These are phyloP conservation scores for Colius striatus DNA, from an alignment of 2,113 vertebrate genomes.

Conservation along the genomic window DNA sequence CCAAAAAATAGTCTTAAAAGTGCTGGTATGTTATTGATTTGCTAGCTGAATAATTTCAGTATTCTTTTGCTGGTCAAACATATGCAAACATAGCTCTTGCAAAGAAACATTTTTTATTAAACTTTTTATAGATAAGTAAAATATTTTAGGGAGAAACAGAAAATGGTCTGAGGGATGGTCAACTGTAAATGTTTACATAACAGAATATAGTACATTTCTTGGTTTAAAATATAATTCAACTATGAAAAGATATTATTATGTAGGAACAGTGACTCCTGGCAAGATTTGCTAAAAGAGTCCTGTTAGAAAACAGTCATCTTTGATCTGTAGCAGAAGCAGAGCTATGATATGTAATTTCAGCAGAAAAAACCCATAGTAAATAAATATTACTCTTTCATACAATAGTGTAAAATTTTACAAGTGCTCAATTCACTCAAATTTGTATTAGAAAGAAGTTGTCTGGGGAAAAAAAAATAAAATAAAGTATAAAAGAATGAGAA, in stretches of 20 bases:
- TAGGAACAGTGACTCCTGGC: background rate
- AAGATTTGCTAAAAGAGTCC: background rate
- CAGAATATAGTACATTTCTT: background rate
- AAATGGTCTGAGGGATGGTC: background rate
- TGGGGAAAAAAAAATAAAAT: background rate
- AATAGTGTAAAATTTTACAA: conserved; percentile 12
- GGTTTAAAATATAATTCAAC: background rate
- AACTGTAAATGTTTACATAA: conserved; percentile 5
- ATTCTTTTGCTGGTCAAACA: background rate
- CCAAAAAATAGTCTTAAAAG: background rate
- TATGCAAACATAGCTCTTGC: background rate
- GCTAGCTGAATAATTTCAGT: background rate
- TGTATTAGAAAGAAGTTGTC: background rate
- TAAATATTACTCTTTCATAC: conserved; percentile 19
- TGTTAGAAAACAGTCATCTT: conserved; percentile 37
- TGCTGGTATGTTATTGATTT: background rate
- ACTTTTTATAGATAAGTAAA: background rate
- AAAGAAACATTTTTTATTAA: background rate
- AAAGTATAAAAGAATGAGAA: background rate
- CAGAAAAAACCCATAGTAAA: background rate
- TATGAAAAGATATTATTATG: conserved; percentile 11
- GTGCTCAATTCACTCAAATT: conserved; percentile 9
- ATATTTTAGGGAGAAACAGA: background rate
- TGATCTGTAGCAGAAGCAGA: background rate
- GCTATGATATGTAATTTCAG: background rate